Percentiles rank a stretch among this genome's conserved stretches.
Conservation (phyloP, 2,113 vertebrate genomes). For the Orientallactaga bullata region DNA sequence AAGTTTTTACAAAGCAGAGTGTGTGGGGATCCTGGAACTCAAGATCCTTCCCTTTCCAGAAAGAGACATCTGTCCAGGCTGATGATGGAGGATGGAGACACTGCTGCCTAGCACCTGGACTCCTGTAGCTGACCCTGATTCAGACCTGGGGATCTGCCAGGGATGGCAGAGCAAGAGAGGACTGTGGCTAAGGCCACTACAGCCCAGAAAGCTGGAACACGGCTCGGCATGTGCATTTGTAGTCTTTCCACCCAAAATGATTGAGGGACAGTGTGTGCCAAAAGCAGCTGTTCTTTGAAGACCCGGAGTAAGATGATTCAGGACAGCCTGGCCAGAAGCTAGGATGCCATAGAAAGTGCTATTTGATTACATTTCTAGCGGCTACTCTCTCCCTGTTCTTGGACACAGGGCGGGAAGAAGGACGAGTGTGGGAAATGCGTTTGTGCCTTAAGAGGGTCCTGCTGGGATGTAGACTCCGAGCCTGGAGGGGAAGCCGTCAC, state of each 20-base stretch:
- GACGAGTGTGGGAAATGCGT: background rate
- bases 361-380: background rate
- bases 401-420: background rate
- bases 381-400: background rate
- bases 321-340: background rate
- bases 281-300: background rate
- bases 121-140: background rate
- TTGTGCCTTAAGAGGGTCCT: background rate
- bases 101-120: background rate
- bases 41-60: background rate
- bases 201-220: background rate
- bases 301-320: background rate
- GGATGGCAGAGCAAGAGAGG: background rate
- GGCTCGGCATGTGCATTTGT: background rate
- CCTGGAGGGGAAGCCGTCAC: accelerated
- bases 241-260: too few relatives aligned
- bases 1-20: background rate
- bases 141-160: too few relatives aligned
- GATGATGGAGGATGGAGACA: background rate
- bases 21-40: background rate
- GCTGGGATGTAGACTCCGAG: background rate
- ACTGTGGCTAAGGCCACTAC: background rate
- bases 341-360: background rate
- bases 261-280: background rate
- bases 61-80: background rate